phyloP scores from a whole-genome alignment of 1,140 invertebrate species.

The Ooceraea biroi region DNA sequence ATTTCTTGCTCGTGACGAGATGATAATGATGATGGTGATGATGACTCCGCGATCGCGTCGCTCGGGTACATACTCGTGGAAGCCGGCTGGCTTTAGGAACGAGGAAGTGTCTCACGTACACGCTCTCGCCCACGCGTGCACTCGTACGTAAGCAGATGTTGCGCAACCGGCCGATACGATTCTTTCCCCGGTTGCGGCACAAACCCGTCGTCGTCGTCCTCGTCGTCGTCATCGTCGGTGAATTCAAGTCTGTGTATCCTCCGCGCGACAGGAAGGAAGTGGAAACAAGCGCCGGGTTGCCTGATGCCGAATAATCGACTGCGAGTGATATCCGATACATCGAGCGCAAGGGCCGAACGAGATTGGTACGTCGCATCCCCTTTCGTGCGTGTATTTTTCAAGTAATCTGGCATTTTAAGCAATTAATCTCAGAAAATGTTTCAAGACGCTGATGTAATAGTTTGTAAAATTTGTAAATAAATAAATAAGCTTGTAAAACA shows the following conservation, averaged over 20 bases:
- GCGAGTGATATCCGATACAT: neutral
- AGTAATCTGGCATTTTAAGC: neutral
- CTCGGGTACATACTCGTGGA: neutral
- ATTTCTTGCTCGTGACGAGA: constrained; percentile 17
- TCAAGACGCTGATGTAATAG: too few species aligned
- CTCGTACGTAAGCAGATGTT: constrained; percentile 64
- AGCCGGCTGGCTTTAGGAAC: constrained; percentile 57
- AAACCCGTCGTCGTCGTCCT: constrained; percentile 5
- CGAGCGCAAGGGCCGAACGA: neutral
- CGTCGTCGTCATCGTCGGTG: neutral
- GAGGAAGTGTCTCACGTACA: constrained; percentile 67
- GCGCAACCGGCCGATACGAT: constrained; percentile 61
- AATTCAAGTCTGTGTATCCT: neutral
- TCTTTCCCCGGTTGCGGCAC: constrained; percentile 63
- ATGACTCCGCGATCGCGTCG: neutral
- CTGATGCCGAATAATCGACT: neutral
- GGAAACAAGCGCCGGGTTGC: neutral
- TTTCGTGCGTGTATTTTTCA: neutral
- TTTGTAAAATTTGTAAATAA: too few species aligned
- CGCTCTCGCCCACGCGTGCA: constrained; percentile 10
- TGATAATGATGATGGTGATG: neutral
- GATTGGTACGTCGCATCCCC: neutral
- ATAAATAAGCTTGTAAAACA: too few species aligned
- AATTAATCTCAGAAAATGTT: too few species aligned
- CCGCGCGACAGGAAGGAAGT: constrained; percentile 23